Percentiles rank a stretch among this genome's conserved stretches.
Evolutionary conservation across 2,888 invertebrate genomes (phyloP).

Genomic region (Hylaea fasciaria): DNA sequence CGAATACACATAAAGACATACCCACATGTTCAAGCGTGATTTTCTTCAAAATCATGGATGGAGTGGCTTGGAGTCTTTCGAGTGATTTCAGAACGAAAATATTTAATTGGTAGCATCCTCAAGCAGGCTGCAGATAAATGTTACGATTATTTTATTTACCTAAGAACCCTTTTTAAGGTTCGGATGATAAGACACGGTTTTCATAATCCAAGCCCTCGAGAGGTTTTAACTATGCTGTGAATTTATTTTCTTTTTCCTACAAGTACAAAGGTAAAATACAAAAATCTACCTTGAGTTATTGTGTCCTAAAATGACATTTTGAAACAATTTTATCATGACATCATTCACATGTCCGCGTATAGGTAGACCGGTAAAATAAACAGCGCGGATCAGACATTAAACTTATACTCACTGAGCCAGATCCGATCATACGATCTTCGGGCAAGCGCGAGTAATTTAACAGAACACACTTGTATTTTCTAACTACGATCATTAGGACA

Average conservation of each 20-base stretch:
- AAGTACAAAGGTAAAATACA: neutral
- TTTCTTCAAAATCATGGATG: neutral
- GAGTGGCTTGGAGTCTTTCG: no score
- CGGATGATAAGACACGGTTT: neutral
- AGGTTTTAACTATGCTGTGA: neutral
- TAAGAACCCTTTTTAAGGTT: neutral
- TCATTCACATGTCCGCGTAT: constrained; percentile 2
- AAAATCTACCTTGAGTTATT: neutral
- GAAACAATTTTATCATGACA: constrained; percentile 6
- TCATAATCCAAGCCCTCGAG: no score
- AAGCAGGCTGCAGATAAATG: no score
- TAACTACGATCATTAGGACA: no score
- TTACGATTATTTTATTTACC: no score
- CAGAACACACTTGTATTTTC: no score
- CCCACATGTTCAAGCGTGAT: neutral
- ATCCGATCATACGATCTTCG: no score
- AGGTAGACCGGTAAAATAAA: constrained; percentile 14
- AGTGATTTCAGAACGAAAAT: no score
- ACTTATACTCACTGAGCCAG: constrained; percentile 4
- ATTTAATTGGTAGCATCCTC: no score
- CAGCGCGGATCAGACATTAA: constrained; percentile 8
- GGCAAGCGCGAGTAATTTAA: no score
- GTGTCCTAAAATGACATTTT: neutral
- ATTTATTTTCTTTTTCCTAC: no score
- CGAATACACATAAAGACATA: neutral